Conservation (phyloP, 1,140 invertebrate genomes). For the Elysia chlorotica region DNA sequence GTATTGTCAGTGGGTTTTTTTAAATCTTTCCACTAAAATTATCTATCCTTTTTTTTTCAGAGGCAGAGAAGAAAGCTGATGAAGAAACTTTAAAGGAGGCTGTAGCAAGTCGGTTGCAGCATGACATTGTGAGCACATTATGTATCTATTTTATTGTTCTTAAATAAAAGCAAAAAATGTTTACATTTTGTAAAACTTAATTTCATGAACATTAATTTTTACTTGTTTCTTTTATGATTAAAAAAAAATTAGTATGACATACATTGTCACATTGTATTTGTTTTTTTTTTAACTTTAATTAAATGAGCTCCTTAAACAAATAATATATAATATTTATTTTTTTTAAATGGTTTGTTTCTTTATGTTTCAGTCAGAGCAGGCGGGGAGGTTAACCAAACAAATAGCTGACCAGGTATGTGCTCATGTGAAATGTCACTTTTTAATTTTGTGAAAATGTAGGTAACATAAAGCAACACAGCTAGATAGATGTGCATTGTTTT, state of each 20-base stretch:
- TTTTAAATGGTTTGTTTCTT: slow-evolving; percentile 9
- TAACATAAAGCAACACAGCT: too few species aligned
- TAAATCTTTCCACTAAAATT: too few species aligned
- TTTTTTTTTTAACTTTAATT: too few species aligned
- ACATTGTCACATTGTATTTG: too few species aligned
- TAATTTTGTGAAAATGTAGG: neutral
- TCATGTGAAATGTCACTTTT: neutral
- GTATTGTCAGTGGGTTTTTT: neutral
- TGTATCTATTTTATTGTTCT: neutral
- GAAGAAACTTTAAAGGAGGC: slow-evolving; percentile 9
- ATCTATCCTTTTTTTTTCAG: slow-evolving; percentile 12
- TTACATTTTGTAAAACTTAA: neutral
- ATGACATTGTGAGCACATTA: slow-evolving; percentile 18
- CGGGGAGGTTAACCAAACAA: slow-evolving; percentile 75
- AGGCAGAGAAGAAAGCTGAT: slow-evolving; percentile 21
- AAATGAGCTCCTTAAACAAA: too few species aligned
- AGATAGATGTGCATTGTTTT: too few species aligned
- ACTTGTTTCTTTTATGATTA: neutral
- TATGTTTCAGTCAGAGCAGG: slow-evolving; percentile 72
- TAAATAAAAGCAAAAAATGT: neutral
- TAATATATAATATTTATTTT: too few species aligned
- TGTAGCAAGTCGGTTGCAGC: slow-evolving; percentile 12
- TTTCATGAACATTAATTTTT: neutral
- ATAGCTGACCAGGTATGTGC: slow-evolving; percentile 73
- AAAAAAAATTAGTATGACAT: neutral